Evolutionary conservation across 1,140 invertebrate genomes (phyloP).

Genomic region (Drosophila sturtevanti): DNA sequence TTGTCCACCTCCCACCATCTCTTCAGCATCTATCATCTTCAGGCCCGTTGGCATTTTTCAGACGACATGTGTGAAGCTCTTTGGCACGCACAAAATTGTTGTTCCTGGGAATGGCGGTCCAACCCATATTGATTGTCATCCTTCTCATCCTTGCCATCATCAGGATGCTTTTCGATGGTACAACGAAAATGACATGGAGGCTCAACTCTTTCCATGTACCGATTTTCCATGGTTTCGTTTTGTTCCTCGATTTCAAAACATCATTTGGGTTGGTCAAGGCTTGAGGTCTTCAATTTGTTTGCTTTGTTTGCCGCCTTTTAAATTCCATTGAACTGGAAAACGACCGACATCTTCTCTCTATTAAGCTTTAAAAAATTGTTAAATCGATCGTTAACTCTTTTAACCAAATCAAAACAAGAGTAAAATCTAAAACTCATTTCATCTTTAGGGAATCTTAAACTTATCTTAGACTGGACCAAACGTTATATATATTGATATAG

Average conservation of each 20-base stretch:
- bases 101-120: slow-evolving; percentile 4
- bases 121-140: background rate
- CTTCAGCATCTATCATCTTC: slow-evolving; percentile 51
- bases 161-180: background rate
- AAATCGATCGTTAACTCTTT: background rate
- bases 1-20: background rate
- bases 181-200: background rate
- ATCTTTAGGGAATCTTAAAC: too few relatives aligned
- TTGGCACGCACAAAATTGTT: slow-evolving; percentile 46
- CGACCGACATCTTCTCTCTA: background rate
- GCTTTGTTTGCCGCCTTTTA: slow-evolving; percentile 4
- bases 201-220: background rate
- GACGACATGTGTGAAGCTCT: slow-evolving; percentile 43
- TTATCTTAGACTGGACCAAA: too few relatives aligned
- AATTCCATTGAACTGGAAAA: background rate
- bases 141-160: background rate
- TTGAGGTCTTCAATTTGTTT: slow-evolving; percentile 4
- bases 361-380: slow-evolving; percentile 2
- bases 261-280: slow-evolving; percentile 5
- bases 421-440: too few relatives aligned
- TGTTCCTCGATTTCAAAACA: background rate
- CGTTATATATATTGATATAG: too few relatives aligned
- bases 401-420: background rate
- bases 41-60: slow-evolving; percentile 35
- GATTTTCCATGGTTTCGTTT: background rate